Conservation (phyloP, 23 tunicate genomes). For the Aplidium turbinatum region DNA sequence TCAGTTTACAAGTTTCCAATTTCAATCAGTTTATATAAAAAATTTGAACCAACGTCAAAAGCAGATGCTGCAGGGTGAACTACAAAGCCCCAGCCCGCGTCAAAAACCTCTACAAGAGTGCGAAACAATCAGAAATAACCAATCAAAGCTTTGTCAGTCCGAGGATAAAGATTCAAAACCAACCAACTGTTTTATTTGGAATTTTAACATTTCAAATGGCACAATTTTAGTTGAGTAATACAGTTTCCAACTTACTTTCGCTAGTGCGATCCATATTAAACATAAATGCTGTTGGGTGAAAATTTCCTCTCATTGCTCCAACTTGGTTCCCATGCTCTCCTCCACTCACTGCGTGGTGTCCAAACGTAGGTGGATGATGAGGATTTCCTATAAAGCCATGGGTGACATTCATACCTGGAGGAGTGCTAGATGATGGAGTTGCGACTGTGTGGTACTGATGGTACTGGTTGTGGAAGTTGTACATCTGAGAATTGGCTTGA, state of each 20-base stretch:
- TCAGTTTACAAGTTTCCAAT: no score
- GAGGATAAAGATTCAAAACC: no score
- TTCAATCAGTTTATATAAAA: no score
- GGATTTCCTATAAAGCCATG: constrained; percentile 47
- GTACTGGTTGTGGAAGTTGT: constrained; percentile 55
- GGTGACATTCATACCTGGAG: constrained; percentile 39
- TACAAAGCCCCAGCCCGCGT: no score
- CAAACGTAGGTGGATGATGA: constrained; percentile 39
- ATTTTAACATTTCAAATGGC: neutral
- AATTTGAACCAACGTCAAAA: no score
- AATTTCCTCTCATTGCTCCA: constrained; percentile 21
- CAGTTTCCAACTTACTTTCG: constrained; percentile 4
- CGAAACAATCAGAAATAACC: no score
- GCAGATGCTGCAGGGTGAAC: no score
- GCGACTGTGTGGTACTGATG: constrained; percentile 41
- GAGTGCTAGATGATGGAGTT: constrained; percentile 1
- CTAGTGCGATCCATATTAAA: constrained; percentile 42
- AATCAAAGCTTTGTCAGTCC: no score
- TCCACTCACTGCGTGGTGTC: constrained; percentile 20
- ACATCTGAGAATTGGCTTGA: constrained; percentile 43
- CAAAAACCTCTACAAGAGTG: no score
- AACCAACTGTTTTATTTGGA: no score
- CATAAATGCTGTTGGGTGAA: constrained; percentile 32
- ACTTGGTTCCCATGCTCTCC: constrained; percentile 26
- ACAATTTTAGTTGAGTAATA: neutral